Percentiles rank a stretch among this genome's conserved stretches.
Evolutionary conservation across 2,113 vertebrate species (phyloP).

Genomic region (Clarias magur): DNA sequence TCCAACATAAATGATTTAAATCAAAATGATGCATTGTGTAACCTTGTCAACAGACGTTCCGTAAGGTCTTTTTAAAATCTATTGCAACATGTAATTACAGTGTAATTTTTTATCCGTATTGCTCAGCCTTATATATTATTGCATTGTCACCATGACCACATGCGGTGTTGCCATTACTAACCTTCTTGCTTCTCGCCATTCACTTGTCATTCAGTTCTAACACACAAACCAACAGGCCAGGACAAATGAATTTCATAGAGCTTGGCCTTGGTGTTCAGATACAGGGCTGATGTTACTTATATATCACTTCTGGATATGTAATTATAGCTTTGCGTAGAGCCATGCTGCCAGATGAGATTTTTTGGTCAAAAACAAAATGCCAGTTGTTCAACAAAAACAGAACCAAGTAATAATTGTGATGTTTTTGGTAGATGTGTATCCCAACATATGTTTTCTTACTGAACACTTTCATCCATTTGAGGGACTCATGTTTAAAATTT

Average conservation of each 20-base stretch:
- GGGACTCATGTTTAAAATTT: neutral
- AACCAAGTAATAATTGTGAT: neutral
- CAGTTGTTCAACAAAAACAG: neutral
- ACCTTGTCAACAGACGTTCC: conserved; percentile 5
- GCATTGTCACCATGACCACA: neutral
- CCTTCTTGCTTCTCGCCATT: neutral
- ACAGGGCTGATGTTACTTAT: neutral
- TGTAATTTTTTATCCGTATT: neutral
- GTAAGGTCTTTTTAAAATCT: neutral
- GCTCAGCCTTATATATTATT: neutral
- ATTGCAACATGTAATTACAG: neutral
- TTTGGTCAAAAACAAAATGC: neutral
- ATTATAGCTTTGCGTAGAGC: neutral
- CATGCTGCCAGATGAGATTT: neutral
- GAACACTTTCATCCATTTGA: neutral
- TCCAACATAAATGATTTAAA: conserved; percentile 11
- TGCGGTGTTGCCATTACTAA: neutral
- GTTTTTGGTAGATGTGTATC: neutral
- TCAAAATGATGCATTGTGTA: neutral
- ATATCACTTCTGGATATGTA: neutral
- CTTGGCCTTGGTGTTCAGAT: neutral
- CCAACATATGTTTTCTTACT: neutral
- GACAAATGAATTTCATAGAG: neutral
- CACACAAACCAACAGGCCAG: neutral
- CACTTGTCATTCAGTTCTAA: conserved; percentile 21